Evolutionary conservation across 2,888 invertebrate species (phyloP), one percentile per base, ranked within the genome.

Genomic region (Pammene fasciana): DNA sequence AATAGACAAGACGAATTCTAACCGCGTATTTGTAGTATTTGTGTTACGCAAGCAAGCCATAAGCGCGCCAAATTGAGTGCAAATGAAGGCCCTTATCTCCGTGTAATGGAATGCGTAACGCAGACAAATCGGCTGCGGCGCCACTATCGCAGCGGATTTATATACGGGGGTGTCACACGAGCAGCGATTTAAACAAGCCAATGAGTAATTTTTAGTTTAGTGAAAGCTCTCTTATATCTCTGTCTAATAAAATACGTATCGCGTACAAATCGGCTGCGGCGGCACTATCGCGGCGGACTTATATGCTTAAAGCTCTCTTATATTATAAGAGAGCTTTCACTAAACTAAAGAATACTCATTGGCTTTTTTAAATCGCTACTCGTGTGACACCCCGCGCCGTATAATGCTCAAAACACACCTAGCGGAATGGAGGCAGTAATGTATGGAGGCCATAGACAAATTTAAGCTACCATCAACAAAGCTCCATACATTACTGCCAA

Each of bases 71-170:
- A 74, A 72, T 84, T 81, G 83, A 79, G 80, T 81, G 82, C 78
- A 79, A 83, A 84, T 83, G 81, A 76, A 84, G 86, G 83, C 86
- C 86, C 87, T 87, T 87, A 87, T 87, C 87, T 86, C 80, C 82
- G 87, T 79, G 85, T 86, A 88, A 88, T 88, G 87, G 86, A 86
- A 88, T 87, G 87, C 86, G 82, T 86, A 86, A 85, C 87, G 81
- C 82, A 80, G 83, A 87, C 82, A 86, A 86, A 88, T 87, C 82
- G 82, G 71, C 61, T 43, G 77, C 80, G 74, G 78, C 77, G 79
- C 79, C 52, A 54, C 54, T 54, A 34, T 34, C 43, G 11, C 11
- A 10, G 43, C 11, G 13, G 11, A 43, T 43, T 43, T 43, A 13
- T 43, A 11, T 11, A 11, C 43, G 43, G 0, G 5, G 4, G 10